These are phyloP conservation scores for Platypus cylindrus DNA, from an alignment of 2,888 invertebrate genomes.

Conservation along the genomic window DNA sequence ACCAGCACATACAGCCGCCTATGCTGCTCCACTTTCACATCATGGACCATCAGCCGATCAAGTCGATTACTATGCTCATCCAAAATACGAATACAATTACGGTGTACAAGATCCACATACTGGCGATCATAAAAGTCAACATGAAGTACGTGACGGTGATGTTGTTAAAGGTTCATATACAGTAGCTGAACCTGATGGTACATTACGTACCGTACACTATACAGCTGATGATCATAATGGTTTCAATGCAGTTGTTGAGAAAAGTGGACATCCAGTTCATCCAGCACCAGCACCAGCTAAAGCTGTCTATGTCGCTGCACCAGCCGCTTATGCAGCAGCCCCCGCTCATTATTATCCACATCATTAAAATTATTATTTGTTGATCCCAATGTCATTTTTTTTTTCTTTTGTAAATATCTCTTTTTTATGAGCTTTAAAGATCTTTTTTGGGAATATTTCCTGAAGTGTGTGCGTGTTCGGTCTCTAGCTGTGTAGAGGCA, in stretches of 20 bases:
- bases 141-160: constrained; percentile 45
- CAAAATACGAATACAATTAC: constrained; percentile 44
- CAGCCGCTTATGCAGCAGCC: constrained; percentile 12
- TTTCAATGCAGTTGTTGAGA: constrained; percentile 50
- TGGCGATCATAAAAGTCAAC: constrained; percentile 44
- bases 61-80: constrained; percentile 34
- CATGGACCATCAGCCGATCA: no score
- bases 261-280: constrained; percentile 45
- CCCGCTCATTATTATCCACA: constrained; percentile 10
- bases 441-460: no score
- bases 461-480: no score
- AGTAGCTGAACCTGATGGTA: constrained; percentile 27
- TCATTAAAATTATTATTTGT: constrained; percentile 14
- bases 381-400: no score
- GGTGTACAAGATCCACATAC: constrained; percentile 46
- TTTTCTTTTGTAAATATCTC: no score
- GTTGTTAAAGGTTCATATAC: constrained; percentile 35
- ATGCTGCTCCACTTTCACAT: no score
- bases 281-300: constrained; percentile 16
- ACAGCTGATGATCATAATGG: constrained; percentile 36
- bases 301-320: constrained; percentile 6
- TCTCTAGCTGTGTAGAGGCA: no score
- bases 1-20: constrained; percentile 16
- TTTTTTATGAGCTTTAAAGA: no score
- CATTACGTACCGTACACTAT: constrained; percentile 25